Conservation (phyloP, 2,888 invertebrate species). For the Opisthograptis luteolata region DNA sequence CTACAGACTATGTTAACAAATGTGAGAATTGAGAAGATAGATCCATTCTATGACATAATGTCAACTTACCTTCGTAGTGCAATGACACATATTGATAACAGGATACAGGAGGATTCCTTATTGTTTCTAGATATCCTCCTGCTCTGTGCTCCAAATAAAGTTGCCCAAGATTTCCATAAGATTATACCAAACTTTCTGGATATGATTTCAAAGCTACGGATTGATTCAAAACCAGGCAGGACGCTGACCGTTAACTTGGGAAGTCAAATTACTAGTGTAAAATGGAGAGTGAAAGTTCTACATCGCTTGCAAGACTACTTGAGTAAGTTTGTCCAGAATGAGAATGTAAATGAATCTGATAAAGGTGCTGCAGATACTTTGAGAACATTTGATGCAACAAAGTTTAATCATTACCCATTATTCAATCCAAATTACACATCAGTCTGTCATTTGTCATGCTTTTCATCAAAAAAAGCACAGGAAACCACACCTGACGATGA, state of each 20-base stretch:
- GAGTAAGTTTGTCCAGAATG: constrained; percentile 60
- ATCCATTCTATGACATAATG: constrained; percentile 90
- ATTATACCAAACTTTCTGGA: constrained; percentile 92
- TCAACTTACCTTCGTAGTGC: constrained; percentile 93
- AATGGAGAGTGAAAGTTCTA: constrained; percentile 91
- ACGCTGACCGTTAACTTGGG: constrained; percentile 88
- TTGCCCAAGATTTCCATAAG: constrained; percentile 87
- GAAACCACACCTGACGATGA: constrained; percentile 64
- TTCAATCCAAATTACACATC: constrained; percentile 61
- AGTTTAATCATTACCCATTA: constrained; percentile 59
- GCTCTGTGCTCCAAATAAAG: constrained; percentile 85
- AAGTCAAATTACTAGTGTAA: constrained; percentile 89
- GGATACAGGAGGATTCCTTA: constrained; percentile 93
- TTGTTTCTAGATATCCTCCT: constrained; percentile 91
- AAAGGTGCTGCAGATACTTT: constrained; percentile 40
- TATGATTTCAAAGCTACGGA: constrained; percentile 90
- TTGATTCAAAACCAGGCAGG: constrained; percentile 87
- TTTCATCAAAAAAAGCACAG: constrained; percentile 69
- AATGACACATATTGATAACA: constrained; percentile 93
- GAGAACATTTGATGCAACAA: constrained; percentile 53
- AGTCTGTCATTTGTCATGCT: constrained; percentile 67
- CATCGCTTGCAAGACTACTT: constrained; percentile 86
- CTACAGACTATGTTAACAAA: constrained; percentile 77
- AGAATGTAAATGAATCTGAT: constrained; percentile 46
- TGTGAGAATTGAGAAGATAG: constrained; percentile 75